Percentiles rank a stretch among this genome's conserved stretches.
Conservation (phyloP, 2,113 vertebrate genomes). For the Scortum barcoo region DNA sequence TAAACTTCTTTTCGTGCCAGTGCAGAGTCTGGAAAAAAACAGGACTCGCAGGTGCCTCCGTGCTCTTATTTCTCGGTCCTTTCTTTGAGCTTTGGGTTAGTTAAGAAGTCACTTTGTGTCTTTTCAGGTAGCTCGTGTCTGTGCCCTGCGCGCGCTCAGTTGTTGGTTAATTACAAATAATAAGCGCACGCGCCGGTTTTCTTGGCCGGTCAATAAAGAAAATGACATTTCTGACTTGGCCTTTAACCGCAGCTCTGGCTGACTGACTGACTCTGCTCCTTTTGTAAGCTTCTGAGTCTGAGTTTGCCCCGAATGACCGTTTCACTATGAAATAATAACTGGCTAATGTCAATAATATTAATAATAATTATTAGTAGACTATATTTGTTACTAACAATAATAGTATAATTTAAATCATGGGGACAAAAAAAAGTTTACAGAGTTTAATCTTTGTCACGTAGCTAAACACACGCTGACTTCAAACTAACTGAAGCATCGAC, state of each 20-base stretch:
- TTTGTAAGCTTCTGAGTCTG: background rate
- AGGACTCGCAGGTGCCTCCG: background rate
- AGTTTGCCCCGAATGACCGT: background rate
- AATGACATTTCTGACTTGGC: background rate
- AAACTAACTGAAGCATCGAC: no score
- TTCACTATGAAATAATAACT: background rate
- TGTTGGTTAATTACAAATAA: constrained; percentile 22
- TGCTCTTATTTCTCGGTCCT: background rate
- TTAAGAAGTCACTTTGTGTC: background rate
- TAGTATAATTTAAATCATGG: background rate
- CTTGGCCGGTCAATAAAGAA: background rate
- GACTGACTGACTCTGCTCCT: background rate
- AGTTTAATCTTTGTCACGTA: background rate
- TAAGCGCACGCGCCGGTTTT: background rate
- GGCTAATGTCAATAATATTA: no score
- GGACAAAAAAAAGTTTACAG: background rate
- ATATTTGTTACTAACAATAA: background rate
- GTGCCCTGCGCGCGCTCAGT: background rate
- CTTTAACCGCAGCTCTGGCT: background rate
- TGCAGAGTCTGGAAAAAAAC: background rate
- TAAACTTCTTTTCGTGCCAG: background rate
- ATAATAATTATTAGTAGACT: background rate
- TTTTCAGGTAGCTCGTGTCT: background rate
- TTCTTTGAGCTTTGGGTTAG: background rate
- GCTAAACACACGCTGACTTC: no score